Conservation (phyloP, 2,888 invertebrate species). For the Phorcus lineatus region DNA sequence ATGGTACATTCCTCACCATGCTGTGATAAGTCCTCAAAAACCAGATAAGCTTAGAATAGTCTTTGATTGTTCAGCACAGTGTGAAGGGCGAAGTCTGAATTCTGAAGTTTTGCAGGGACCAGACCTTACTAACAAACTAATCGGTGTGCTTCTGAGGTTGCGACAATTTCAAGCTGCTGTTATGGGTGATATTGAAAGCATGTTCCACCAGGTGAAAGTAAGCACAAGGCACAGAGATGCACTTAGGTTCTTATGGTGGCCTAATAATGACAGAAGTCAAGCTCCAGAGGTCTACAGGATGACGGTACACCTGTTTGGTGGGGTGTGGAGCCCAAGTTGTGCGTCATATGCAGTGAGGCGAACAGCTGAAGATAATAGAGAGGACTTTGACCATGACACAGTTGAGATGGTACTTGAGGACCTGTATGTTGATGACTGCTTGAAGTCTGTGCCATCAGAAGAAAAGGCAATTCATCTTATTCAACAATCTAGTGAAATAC, state of each 20-base stretch:
- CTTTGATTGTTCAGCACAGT: conserved; percentile 40
- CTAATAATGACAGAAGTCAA: neutral
- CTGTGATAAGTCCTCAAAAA: neutral
- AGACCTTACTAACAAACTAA: conserved; percentile 33
- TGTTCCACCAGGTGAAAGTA: conserved; percentile 40
- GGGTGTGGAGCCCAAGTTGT: conserved; percentile 17
- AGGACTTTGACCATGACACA: neutral
- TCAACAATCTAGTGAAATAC: neutral
- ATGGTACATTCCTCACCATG: conserved; percentile 30
- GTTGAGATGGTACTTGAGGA: conserved; percentile 19
- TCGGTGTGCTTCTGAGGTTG: conserved; percentile 37
- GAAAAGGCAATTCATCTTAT: neutral
- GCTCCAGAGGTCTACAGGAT: conserved; percentile 18
- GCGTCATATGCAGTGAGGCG: conserved; percentile 15
- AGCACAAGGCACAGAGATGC: conserved; percentile 35
- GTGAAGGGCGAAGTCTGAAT: conserved; percentile 32
- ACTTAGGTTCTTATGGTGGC: conserved; percentile 34
- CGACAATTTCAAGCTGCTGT: conserved; percentile 32
- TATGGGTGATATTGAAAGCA: conserved; percentile 37
- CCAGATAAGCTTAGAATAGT: conserved; percentile 37
- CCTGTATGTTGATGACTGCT: conserved; percentile 37
- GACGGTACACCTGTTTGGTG: conserved; percentile 29
- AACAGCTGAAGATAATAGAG: neutral
- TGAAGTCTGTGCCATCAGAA: conserved; percentile 1
- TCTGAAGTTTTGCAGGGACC: conserved; percentile 34